Evolutionary conservation across 2,797 vertebrate species (phyloP), one percentile per base, ranked within the genome.

Genomic region (Fratercula arctica): DNA sequence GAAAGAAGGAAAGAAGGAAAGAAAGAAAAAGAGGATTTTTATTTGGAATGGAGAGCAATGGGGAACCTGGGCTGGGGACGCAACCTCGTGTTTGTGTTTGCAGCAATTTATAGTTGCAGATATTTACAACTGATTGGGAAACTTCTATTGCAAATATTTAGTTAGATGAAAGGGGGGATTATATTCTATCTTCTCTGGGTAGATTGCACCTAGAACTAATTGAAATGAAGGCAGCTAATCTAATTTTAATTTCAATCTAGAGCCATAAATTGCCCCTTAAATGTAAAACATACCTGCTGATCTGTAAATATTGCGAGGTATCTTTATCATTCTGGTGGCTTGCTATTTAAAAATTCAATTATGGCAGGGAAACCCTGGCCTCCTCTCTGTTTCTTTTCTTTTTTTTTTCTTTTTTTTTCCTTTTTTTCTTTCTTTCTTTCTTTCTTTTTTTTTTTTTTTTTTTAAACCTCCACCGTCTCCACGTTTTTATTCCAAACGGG

Each of bases 51-150:
- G 92, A 80, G 87, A 85, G 87, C 79, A 92, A 53, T 59, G 87
- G 72, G 89, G 63, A 94, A 91, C 78, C 95, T 89, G 94, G 94
- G 95, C 90, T 96, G 90, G 93, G 96, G 95, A 96, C 85, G 94
- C 93, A 93, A 95, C 95, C 97, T 97, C 96, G 85, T 97, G 97
- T 97, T 97, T 96, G 96, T 90, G 85, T 97, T 97, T 91, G 97
- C 97, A 97, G 97, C 94, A 95, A 95, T 97, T 97, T 80, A 83
- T 76, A 95, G 68, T 76, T 86, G 60, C 68, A 72, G 93, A 48
- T 72, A 91, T 94, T 95, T 87, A 29, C 87, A 69, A 57, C 66
- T 94, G 95, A 86, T 92, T 56, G 94, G 93, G 94, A 90, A 95
- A 96, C 28, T 96, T 91, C 85, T 59, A 9, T 50, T 12, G 95